A percentile compares a stretch with the other conserved stretches of the same genome.
These are phyloP conservation scores for Patella caerulea DNA, from an alignment of 2,888 invertebrate species.

Conservation along the genomic window DNA sequence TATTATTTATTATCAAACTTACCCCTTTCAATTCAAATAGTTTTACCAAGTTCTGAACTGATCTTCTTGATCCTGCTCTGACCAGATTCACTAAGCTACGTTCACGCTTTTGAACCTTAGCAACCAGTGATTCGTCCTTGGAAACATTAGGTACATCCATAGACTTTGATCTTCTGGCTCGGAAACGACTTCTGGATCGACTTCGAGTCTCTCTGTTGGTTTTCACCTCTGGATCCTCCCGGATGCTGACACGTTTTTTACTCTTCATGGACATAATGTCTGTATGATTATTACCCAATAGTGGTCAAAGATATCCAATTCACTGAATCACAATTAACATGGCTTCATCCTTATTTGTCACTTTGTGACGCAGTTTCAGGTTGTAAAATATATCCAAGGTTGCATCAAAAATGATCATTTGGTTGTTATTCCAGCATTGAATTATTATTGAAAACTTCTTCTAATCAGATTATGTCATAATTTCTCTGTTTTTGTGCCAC, in stretches of 20 bases:
- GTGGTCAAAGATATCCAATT: too few species aligned
- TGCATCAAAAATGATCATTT: too few species aligned
- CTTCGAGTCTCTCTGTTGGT: conserved; percentile 31
- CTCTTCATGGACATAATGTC: conserved; percentile 22
- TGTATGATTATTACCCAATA: too few species aligned
- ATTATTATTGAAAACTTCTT: too few species aligned
- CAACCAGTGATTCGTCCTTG: conserved; percentile 26
- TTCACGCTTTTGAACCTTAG: conserved; percentile 37
- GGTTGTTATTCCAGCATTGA: too few species aligned
- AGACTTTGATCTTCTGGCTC: conserved; percentile 31
- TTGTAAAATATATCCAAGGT: too few species aligned
- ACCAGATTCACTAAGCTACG: conserved; percentile 42
- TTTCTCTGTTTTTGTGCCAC: too few species aligned
- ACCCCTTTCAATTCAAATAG: conserved; percentile 43
- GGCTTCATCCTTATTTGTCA: too few species aligned
- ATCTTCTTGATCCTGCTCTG: conserved; percentile 42
- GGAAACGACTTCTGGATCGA: conserved; percentile 30
- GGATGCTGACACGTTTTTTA: conserved; percentile 16
- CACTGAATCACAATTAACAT: too few species aligned
- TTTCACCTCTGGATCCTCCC: conserved; percentile 24
- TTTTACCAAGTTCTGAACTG: conserved; percentile 43
- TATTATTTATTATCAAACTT: conserved; percentile 6
- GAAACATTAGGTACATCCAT: conserved; percentile 29
- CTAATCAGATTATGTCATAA: too few species aligned
- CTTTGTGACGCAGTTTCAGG: too few species aligned